Evolutionary conservation across 2,888 invertebrate species (phyloP).

Genomic region (Gerosis bhagava): DNA sequence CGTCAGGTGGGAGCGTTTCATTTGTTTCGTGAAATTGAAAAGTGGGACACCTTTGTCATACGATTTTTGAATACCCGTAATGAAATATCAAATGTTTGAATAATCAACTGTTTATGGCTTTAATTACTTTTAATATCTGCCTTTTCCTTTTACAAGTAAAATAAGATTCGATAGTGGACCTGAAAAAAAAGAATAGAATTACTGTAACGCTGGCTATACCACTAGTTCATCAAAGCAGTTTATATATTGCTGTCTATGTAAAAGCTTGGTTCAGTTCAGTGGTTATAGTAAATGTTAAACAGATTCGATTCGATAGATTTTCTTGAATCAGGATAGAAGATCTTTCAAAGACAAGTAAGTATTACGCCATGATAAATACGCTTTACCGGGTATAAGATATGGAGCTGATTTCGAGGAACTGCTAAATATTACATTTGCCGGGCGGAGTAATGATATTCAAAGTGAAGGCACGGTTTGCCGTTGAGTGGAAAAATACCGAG

Average conservation of each 20-base stretch:
- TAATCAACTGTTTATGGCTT: too few species aligned
- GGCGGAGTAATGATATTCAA: constrained; percentile 23
- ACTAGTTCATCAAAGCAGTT: too few species aligned
- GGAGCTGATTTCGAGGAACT: constrained; percentile 19
- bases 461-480: constrained; percentile 18
- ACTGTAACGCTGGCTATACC: too few species aligned
- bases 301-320: too few species aligned
- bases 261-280: too few species aligned
- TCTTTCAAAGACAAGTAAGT: constrained; percentile 22
- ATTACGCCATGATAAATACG: constrained; percentile 17
- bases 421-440: constrained; percentile 22
- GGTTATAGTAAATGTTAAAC: too few species aligned
- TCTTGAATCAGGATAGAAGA: not conserved
- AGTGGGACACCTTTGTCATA: constrained; percentile 6
- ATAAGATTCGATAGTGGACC: too few species aligned
- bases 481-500: constrained; percentile 13
- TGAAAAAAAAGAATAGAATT: too few species aligned
- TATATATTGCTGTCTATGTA: too few species aligned
- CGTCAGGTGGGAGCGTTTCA: constrained; percentile 22
- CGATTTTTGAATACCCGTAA: constrained; percentile 2
- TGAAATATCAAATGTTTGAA: too few species aligned
- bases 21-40: constrained; percentile 4
- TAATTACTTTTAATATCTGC: too few species aligned
- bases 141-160: too few species aligned
- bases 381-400: constrained; percentile 8